Evolutionary conservation across 2,888 invertebrate species (phyloP), one percentile per base, ranked within the genome.

Genomic region (Germaria angustata): DNA sequence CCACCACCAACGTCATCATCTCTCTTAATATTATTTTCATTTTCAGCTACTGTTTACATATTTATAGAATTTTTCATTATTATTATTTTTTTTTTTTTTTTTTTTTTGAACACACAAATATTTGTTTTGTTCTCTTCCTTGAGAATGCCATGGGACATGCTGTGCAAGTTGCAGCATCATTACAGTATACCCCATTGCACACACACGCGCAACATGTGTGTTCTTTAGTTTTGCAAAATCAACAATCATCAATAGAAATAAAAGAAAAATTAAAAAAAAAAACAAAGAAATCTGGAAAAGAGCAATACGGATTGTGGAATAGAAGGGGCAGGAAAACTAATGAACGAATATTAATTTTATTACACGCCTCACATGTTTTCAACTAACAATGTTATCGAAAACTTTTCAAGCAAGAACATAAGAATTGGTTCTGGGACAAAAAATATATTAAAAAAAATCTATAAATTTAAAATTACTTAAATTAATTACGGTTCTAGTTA

Each of bases 11-110:
- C 65, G 41, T 22, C 77, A 61, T 51, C 76, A 57, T 57, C 44
- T 55, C 39, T 46, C 20, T 46, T 44, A n/a, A n/a, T n/a, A 55
- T 75, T 17, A 53, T 77, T 78, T 28, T 72, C 17, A 72, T 57
- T 36, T 11, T 65, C 41, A 66, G 79, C 72, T 72, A 57, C 79
- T 79, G 79, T 72, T 72, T 79, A 79, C 57, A 79, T 49, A 72
- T 72, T 79, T 65, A 66, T 72, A 79, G 49, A 66, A 71, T 71
- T 63, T 65, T 39, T 17, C n/a, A n/a, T n/a, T n/a, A n/a, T n/a
- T n/a, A 36, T 69, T 32, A 69, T 57, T 28, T 44, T 44, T 39
- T 61, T 20, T 13, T 61, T 13, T 7, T 24, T 49, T 59, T 15
- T 66, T 34, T 20, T 17, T 22, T 28, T 28, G 28, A 28, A 28